These are phyloP conservation scores for Rhabdornis inornatus DNA, from an alignment of 2,113 vertebrate species.

Conservation along the genomic window DNA sequence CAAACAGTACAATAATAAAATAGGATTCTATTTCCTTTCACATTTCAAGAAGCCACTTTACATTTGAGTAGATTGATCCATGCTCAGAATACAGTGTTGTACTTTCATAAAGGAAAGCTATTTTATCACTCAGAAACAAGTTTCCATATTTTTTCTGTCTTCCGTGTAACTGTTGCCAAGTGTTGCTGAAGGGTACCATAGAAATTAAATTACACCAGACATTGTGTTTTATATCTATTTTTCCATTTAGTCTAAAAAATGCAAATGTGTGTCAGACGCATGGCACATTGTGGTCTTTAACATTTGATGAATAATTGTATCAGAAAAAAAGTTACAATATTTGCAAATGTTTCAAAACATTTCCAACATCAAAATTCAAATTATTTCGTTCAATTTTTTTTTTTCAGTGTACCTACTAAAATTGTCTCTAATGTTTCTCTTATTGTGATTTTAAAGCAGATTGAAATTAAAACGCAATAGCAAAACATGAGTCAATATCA, in stretches of 20 bases:
- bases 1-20: neutral
- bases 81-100: neutral
- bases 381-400: neutral
- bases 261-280: neutral
- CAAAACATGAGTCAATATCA: neutral
- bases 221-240: neutral
- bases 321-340: neutral
- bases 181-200: neutral
- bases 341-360: neutral
- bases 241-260: neutral
- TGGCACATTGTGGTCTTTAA: neutral
- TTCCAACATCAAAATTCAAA: neutral
- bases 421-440: neutral
- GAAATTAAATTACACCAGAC: neutral
- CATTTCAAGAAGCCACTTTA: neutral
- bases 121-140: neutral
- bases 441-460: neutral
- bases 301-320: neutral
- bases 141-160: neutral
- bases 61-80: neutral
- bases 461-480: neutral
- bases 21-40: neutral
- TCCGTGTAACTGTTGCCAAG: neutral
- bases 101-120: neutral
- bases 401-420: neutral